Evolutionary conservation across 2,888 invertebrate genomes (phyloP).

Genomic region (Masnerella sp.): DNA sequence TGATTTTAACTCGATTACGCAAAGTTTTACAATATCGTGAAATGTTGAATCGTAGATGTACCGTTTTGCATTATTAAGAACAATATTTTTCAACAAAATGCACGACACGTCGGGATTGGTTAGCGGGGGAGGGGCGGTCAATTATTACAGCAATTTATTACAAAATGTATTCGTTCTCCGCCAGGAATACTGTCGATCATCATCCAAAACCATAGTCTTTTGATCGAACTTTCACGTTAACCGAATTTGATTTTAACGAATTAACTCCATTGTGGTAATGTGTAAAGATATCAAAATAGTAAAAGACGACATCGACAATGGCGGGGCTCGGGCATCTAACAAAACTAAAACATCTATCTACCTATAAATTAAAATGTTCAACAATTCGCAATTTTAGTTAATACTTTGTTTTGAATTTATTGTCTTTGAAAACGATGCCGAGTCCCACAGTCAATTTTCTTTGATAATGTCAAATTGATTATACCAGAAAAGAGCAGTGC

Average conservation of each 20-base stretch:
- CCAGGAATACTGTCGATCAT: constrained; percentile 29
- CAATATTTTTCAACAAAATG: constrained; percentile 15
- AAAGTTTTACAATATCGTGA: constrained; percentile 24
- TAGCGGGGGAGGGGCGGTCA: background rate
- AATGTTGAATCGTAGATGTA: constrained; percentile 6
- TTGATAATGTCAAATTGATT: too few relatives aligned
- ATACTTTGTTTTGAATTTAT: constrained; percentile 12
- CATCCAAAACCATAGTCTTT: background rate
- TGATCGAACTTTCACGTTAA: too few relatives aligned
- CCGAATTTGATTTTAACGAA: too few relatives aligned
- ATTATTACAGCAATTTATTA: background rate
- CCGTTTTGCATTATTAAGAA: constrained; percentile 5
- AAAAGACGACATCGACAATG: too few relatives aligned
- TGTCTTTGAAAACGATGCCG: constrained; percentile 24
- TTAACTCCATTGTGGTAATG: too few relatives aligned
- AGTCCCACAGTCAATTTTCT: too few relatives aligned
- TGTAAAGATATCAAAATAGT: too few relatives aligned
- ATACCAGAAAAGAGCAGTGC: too few relatives aligned
- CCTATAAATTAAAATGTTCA: too few relatives aligned
- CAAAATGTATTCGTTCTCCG: constrained; percentile 1
- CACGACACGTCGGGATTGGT: constrained; percentile 5
- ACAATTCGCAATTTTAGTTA: too few relatives aligned
- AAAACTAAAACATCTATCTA: background rate
- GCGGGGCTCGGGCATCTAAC: too few relatives aligned
- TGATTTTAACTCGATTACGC: constrained; percentile 19